Conservation (phyloP, 2,797 vertebrate genomes). For the Tragelaphus eurycerus region DNA sequence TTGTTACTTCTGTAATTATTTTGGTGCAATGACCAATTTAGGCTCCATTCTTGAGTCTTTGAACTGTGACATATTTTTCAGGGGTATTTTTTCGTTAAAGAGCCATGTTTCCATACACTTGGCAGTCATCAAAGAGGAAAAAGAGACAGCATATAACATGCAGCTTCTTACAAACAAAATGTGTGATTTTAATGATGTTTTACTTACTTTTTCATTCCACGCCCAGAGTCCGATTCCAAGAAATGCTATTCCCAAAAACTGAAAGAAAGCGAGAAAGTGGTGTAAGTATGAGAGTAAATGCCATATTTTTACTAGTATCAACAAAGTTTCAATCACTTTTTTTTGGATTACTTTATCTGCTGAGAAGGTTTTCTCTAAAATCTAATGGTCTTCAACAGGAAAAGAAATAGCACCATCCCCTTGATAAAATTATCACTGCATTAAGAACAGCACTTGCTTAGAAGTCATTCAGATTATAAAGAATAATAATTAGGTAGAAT, state of each 20-base stretch:
- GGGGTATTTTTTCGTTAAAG: background rate
- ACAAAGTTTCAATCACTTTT: background rate
- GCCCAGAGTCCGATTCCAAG: slow-evolving; percentile 98
- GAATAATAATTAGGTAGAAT: background rate
- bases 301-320: background rate
- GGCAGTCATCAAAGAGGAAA: background rate
- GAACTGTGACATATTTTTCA: slow-evolving; percentile 6
- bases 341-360: background rate
- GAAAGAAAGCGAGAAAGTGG: slow-evolving; percentile 63
- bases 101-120: background rate
- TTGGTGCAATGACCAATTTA: background rate
- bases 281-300: background rate
- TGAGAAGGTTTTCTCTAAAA: slow-evolving; percentile 30
- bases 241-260: slow-evolving; percentile 98
- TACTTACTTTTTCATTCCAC: slow-evolving; percentile 98
- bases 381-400: background rate
- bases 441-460: background rate
- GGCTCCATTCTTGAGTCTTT: slow-evolving; percentile 27
- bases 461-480: slow-evolving; percentile 6
- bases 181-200: background rate
- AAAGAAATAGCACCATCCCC: background rate
- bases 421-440: slow-evolving; percentile 27
- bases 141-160: background rate
- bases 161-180: background rate
- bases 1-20: background rate